Evolutionary conservation across 2,888 invertebrate species (phyloP), one percentile per base, ranked within the genome.

Genomic region (Molorchus minor): DNA sequence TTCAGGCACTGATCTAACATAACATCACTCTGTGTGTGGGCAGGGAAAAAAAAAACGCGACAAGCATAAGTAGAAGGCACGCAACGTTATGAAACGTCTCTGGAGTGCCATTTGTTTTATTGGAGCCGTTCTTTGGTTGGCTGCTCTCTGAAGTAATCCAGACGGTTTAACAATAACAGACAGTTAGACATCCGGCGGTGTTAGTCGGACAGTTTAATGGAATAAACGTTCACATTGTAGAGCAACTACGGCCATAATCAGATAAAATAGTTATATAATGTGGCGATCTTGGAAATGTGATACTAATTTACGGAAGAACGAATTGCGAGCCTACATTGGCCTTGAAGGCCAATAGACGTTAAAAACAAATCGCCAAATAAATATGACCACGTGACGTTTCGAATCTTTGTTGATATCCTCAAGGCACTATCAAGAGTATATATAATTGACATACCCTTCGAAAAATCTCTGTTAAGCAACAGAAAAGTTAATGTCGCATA

Each of bases 1-100:
- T 40, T 38, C 49, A 21, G 15, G 12, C 25, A n/a, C 58, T 49
- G 61, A 64, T 58, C 64, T 64, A 57, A 46, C 61, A 49, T 53
- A 61, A 58, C 54, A 13, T 10, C 33, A 57, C 57, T 51, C 52
- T 43, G 53, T 56, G 59, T 25, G 59, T 33, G 56, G 53, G 56
- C 43, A 7, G 12, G 10, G 15, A 58, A 60, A 64, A 61, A 61
- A 58, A 46, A 60, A 56, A 52, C 49, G 12, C 36, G 36, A 40
- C 25, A 49, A 20, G 38, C 38, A 25, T 35, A 41, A 43, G 16
- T 21, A 8, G 41, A 25, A 5, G 17, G 30, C 46, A 38, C 43
- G 53, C 35, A 36, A 53, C 21, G 43, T 36, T 47, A 56, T 43
- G 16, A 17, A 56, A 46, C 40, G 55, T 47, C 55, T 47, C 46